phyloP scores from a whole-genome alignment of 2,888 invertebrate genomes.

The Synergus japonicus region DNA sequence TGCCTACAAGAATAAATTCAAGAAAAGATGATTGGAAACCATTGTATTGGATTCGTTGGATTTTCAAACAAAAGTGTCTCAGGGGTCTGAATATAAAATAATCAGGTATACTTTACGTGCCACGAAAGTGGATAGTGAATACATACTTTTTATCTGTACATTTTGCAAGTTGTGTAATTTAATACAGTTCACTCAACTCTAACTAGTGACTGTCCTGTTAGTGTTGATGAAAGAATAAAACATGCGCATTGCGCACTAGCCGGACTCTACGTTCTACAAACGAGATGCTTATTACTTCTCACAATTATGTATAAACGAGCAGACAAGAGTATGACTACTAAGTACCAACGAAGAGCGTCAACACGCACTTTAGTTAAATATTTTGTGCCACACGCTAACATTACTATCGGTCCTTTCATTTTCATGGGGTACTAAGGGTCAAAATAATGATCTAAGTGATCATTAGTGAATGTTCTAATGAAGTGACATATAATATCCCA shows the following conservation, averaged over 20 bases:
- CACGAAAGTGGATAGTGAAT: background rate
- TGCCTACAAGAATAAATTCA: background rate
- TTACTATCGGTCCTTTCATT: conserved; percentile 52
- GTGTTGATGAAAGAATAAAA: conserved; percentile 43
- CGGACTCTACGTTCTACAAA: conserved; percentile 46
- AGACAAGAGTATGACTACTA: conserved; percentile 54
- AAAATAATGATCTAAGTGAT: conserved; percentile 9
- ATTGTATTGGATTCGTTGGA: background rate
- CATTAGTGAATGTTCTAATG: conserved; percentile 50
- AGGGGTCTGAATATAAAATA: background rate
- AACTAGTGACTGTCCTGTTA: conserved; percentile 15
- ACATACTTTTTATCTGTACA: background rate
- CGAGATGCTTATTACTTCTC: conserved; percentile 44
- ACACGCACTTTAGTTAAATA: conserved; percentile 36
- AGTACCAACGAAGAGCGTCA: background rate
- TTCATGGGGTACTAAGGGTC: conserved; percentile 44
- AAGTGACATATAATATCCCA: conserved; percentile 49
- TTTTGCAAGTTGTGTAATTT: conserved; percentile 39
- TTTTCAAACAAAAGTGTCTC: background rate
- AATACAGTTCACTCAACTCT: conserved; percentile 36
- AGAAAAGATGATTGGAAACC: background rate
- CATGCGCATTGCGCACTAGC: conserved; percentile 36
- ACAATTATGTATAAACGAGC: conserved; percentile 61
- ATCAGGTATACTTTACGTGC: conserved; percentile 23
- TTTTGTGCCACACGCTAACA: conserved; percentile 2